A percentile compares a stretch with the other conserved stretches of the same genome.
phyloP scores from a whole-genome alignment of 2,113 vertebrate genomes.

The Macrotus californicus region DNA sequence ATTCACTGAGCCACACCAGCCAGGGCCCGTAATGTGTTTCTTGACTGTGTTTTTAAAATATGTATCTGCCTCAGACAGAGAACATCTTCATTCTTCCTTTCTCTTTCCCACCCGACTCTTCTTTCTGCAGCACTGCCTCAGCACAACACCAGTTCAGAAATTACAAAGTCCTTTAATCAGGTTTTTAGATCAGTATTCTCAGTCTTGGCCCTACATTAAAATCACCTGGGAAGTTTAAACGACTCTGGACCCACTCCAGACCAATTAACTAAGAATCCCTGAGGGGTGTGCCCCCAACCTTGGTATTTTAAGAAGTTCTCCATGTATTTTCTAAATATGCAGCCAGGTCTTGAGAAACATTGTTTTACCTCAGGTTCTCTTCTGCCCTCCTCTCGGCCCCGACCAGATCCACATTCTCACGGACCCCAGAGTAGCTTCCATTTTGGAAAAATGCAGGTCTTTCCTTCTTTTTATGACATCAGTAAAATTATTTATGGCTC shows the following conservation, averaged over 20 bases:
- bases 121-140: background rate
- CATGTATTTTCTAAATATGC: background rate
- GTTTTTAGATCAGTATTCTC: slow-evolving; percentile 49
- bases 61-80: background rate
- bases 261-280: slow-evolving; percentile 29
- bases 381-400: background rate
- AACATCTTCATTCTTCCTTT: background rate
- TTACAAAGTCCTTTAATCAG: slow-evolving; percentile 22
- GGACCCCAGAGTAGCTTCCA: background rate
- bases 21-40: background rate
- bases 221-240: slow-evolving; percentile 18
- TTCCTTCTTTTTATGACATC: background rate
- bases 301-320: background rate
- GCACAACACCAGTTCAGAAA: slow-evolving; percentile 3
- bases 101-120: background rate
- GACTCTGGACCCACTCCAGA: background rate
- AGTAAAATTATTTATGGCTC: background rate
- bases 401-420: background rate
- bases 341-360: background rate
- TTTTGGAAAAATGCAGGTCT: background rate
- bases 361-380: background rate
- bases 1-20: too few relatives aligned
- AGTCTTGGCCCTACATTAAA: background rate
- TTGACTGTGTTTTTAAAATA: background rate
- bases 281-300: background rate